A percentile compares a stretch with the other conserved stretches of the same genome.
These are phyloP conservation scores for Paguma larvata DNA, from an alignment of 2,797 vertebrate species.

Conservation along the genomic window DNA sequence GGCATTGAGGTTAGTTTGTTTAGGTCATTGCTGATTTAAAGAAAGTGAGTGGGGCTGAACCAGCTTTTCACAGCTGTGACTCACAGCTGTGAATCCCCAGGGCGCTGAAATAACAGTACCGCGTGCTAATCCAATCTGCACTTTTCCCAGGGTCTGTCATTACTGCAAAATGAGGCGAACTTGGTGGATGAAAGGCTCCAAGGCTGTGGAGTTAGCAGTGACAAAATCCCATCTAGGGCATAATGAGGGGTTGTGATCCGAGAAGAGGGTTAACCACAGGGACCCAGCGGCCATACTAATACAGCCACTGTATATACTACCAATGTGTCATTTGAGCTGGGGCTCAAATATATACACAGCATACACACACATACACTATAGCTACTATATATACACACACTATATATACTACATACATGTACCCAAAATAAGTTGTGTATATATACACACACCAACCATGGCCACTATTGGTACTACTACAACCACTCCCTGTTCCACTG, in stretches of 20 bases:
- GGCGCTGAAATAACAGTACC: conserved; percentile 24
- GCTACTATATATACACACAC: not conserved
- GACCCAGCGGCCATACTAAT: not conserved
- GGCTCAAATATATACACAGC: too few relatives aligned
- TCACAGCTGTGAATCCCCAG: conserved; percentile 69
- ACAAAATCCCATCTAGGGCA: not conserved
- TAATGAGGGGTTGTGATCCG: not conserved
- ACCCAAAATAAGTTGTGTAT: not conserved
- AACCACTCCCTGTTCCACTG: not conserved
- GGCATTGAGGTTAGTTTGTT: not conserved
- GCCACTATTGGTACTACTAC: too few relatives aligned
- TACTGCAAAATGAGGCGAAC: conserved; percentile 68
- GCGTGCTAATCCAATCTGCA: conserved; percentile 64
- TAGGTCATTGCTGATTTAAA: conserved; percentile 61
- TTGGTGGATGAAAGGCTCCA: not conserved
- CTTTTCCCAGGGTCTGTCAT: conserved; percentile 64
- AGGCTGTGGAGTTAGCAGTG: not conserved
- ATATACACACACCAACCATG: not conserved
- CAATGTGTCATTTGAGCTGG: too few relatives aligned
- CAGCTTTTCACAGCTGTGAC: conserved; percentile 59
- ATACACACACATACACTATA: not conserved
- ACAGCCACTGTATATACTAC: not conserved
- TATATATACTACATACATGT: not conserved
- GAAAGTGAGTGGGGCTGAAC: conserved; percentile 17
- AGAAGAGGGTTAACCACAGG: not conserved